Conservation (phyloP, 2,113 vertebrate genomes). For the Myotis davidii region DNA sequence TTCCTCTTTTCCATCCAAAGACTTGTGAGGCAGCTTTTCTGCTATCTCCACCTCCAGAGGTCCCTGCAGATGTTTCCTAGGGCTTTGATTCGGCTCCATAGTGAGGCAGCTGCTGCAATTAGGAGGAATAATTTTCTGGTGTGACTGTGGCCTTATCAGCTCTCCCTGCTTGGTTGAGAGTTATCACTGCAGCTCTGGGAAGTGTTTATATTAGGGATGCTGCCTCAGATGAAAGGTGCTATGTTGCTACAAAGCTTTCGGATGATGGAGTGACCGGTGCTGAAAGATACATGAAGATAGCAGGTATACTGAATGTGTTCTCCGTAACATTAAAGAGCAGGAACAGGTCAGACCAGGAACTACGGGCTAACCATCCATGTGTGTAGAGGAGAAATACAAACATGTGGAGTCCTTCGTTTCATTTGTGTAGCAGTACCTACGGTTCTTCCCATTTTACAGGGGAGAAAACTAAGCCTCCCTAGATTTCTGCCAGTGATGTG, state of each 20-base stretch:
- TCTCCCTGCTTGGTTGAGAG: not conserved
- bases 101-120: not conserved
- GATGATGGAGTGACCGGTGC: conserved; percentile 28
- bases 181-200: conserved; percentile 37
- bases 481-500: too few species aligned
- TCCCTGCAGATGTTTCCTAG: not conserved
- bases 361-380: rapidly evolving
- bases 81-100: not conserved
- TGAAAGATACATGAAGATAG: conserved; percentile 41
- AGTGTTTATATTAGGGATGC: not conserved
- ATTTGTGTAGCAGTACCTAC: rapidly evolving
- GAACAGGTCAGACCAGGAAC: not conserved
- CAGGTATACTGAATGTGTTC: conserved; percentile 27
- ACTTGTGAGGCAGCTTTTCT: not conserved
- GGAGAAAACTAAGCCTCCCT: not conserved
- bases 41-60: not conserved
- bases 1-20: not conserved
- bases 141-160: conserved; percentile 19
- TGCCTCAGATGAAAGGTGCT: not conserved
- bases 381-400: not conserved
- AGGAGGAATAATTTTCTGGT: conserved; percentile 15
- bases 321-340: not conserved
- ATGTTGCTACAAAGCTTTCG: not conserved
- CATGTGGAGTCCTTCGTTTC: rapidly evolving
- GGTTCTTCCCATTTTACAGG: not conserved